Evolutionary conservation across 2,113 vertebrate genomes (phyloP).

Genomic region (Oncorhynchus tshawytscha): DNA sequence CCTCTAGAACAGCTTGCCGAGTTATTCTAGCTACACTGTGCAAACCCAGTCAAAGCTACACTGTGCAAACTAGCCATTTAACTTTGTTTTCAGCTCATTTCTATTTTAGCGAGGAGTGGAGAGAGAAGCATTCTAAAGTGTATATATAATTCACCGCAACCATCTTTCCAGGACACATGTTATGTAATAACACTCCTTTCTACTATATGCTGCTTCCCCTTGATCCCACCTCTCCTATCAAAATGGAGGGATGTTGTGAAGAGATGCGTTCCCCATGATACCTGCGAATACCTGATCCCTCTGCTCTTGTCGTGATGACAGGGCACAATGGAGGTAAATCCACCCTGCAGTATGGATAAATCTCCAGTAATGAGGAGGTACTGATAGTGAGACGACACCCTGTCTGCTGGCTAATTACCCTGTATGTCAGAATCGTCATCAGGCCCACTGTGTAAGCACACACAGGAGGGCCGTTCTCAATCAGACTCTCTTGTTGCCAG

Average conservation of each 20-base stretch:
- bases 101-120: too few species aligned
- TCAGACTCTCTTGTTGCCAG: conserved; percentile 55
- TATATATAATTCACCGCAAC: conserved; percentile 57
- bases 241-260: background rate
- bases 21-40: too few species aligned
- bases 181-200: conserved; percentile 54
- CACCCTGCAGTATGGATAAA: conserved; percentile 1
- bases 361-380: conserved; percentile 18
- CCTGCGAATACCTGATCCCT: background rate
- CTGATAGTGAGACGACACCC: background rate
- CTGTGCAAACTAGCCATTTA: too few species aligned
- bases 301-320: background rate
- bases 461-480: conserved; percentile 48
- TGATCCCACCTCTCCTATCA: background rate
- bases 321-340: background rate
- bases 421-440: conserved; percentile 50
- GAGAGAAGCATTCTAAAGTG: too few species aligned
- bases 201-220: conserved; percentile 1
- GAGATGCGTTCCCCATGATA: background rate
- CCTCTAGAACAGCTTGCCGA: too few species aligned
- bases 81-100: too few species aligned
- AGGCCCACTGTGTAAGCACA: conserved; percentile 53
- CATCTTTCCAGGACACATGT: conserved; percentile 67
- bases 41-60: too few species aligned
- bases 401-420: conserved; percentile 37